Percentiles rank a stretch among this genome's conserved stretches.
Evolutionary conservation across 2,797 vertebrate genomes (phyloP).

Genomic region (Poecilia picta): DNA sequence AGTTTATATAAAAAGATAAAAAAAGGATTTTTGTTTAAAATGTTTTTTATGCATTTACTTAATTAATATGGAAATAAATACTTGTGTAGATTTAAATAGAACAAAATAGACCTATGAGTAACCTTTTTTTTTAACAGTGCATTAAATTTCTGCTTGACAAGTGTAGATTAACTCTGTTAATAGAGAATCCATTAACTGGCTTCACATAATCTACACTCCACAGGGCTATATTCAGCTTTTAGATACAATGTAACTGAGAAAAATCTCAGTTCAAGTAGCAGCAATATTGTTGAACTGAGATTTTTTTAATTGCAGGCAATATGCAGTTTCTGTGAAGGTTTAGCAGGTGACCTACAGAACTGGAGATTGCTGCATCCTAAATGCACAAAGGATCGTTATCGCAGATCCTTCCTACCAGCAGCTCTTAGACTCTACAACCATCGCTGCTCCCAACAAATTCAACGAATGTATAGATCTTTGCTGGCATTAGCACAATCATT

Average conservation of each 20-base stretch:
- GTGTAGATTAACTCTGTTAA: neutral
- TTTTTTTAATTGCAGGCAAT: neutral
- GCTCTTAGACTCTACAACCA: too few relatives aligned
- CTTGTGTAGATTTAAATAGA: neutral
- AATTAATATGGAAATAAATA: slow-evolving; percentile 5
- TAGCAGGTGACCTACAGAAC: neutral
- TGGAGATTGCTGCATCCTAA: too few relatives aligned
- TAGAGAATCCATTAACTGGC: neutral
- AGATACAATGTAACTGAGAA: neutral
- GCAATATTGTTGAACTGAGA: neutral
- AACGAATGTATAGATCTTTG: too few relatives aligned
- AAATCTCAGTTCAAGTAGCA: neutral
- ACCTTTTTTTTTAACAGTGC: neutral
- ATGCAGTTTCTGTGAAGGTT: neutral
- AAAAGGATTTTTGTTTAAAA: neutral
- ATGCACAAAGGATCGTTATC: too few relatives aligned
- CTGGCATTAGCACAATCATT: too few relatives aligned
- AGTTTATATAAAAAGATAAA: neutral
- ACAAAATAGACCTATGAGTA: neutral
- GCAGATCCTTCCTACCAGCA: too few relatives aligned
- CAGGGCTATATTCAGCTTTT: neutral
- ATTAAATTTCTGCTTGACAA: neutral
- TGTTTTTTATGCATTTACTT: neutral
- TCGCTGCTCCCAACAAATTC: too few relatives aligned
- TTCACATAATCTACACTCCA: neutral